Base-by-base conservation (phyloP, 2,888 invertebrate species). In the Lathronympha strigana region DNA sequence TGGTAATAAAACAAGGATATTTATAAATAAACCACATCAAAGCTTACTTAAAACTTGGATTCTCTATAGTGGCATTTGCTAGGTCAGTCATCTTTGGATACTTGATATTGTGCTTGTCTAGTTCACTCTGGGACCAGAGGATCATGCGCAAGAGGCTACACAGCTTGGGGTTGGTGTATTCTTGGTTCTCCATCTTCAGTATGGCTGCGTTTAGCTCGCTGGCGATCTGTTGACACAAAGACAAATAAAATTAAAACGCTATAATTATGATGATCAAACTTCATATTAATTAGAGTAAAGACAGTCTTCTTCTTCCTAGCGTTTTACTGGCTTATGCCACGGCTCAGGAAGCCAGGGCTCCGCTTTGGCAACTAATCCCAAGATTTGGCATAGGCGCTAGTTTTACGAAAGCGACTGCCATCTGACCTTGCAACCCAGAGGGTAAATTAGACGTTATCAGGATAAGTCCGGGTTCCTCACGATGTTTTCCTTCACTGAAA, bases 161-260 rank as follows among this genome's bases (percentile, higher is more conserved):
- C 64, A 99, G 93, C 83, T 98, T 96, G 2, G 98, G 98, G 66
- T 97, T 96, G 1, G 97, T 97, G 54, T 96, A 95, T 81, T 98
- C 97, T 81, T 96, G 95, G 78, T 98, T 97, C 83, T 99, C 98
- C 92, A 96, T 96, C 83, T 98, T 97, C 61, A 99, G 91, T 75
- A 99, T 98, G n/a, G 99, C 98, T 54, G 98, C 97, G 88, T 99
- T 99, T 17, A 99, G 93, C 92, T 99, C 98, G 91, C 98, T 98
- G 21, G 99, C 99, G 80, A 99, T 96, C 96, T 97, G 81, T 40
- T 23, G 45, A 15, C 6, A 28, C 6, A 25, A 55, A 2, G 3
- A 51, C 19, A 53, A 97, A 96, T 15, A 6, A 36, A 4, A n/a
- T 36, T 5, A 36, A 36, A n/a, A n/a, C n/a, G n/a, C n/a, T n/a